phyloP scores from a whole-genome alignment of 2,797 vertebrate species.

The Orestias chungarensis region DNA sequence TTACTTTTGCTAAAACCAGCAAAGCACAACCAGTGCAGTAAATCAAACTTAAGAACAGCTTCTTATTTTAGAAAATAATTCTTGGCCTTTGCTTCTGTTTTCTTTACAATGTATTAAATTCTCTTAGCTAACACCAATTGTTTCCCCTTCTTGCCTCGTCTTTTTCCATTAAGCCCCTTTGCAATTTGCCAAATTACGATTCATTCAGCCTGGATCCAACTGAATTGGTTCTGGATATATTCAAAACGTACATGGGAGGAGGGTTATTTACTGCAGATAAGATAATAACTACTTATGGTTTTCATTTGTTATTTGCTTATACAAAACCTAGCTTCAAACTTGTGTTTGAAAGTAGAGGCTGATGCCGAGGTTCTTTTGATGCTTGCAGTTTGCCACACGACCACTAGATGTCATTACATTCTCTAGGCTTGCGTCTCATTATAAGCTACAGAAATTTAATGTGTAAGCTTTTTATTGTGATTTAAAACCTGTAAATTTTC shows the following conservation, averaged over 20 bases:
- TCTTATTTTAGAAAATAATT: too few relatives aligned
- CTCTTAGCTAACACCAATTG: not conserved
- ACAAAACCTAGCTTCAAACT: not conserved
- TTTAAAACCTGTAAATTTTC: not conserved
- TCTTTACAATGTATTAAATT: not conserved
- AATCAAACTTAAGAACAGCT: too few relatives aligned
- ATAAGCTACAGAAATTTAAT: not conserved
- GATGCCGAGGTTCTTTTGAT: not conserved
- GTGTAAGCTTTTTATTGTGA: not conserved
- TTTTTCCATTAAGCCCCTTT: too few relatives aligned
- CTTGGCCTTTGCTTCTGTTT: too few relatives aligned
- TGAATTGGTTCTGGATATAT: not conserved
- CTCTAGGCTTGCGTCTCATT: not conserved
- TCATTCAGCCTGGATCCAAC: not conserved
- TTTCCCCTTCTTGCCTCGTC: not conserved
- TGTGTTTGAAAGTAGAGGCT: not conserved
- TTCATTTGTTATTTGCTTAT: too few relatives aligned
- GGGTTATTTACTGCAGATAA: not conserved
- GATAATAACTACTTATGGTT: not conserved
- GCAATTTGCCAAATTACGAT: too few relatives aligned
- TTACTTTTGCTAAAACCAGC: too few relatives aligned
- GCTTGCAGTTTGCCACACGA: not conserved
- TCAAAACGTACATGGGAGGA: not conserved
- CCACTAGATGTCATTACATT: conserved; percentile 2
- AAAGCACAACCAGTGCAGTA: too few relatives aligned